Evolutionary conservation across 2,113 vertebrate genomes (phyloP).

Genomic region (Rhinoderma darwinii): DNA sequence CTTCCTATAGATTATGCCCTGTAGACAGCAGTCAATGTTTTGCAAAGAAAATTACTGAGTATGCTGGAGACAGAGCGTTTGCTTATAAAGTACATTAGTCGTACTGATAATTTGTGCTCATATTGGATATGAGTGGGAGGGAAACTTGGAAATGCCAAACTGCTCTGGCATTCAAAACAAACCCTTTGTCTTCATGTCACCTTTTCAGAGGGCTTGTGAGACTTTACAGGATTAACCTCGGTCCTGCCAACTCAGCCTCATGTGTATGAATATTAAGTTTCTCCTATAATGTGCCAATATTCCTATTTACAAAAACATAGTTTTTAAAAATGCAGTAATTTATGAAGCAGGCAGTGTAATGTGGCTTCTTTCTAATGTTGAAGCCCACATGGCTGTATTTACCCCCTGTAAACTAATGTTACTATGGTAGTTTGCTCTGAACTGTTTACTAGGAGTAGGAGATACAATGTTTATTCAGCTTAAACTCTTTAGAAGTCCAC

Average conservation of each 20-base stretch:
- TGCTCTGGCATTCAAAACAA: neutral
- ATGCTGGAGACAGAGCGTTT: slow-evolving; percentile 6
- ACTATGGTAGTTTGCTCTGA: no score
- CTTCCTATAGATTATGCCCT: neutral
- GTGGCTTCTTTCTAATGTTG: neutral
- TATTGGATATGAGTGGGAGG: slow-evolving; percentile 23
- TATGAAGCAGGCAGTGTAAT: neutral
- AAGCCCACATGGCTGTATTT: neutral
- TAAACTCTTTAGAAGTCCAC: no score
- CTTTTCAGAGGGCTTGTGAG: neutral
- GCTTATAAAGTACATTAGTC: slow-evolving; percentile 24
- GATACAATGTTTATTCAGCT: no score
- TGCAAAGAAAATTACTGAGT: slow-evolving; percentile 22
- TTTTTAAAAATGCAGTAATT: no score
- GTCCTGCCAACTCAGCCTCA: neutral
- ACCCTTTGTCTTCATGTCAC: slow-evolving; percentile 14
- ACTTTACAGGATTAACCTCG: slow-evolving; percentile 1
- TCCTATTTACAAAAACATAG: neutral
- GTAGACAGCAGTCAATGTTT: slow-evolving; percentile 35
- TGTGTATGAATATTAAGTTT: neutral
- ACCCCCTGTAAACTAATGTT: no score
- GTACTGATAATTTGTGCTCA: slow-evolving; percentile 36
- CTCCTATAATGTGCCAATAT: neutral
- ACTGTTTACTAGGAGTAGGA: no score
- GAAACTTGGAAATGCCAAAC: neutral